A percentile compares a stretch with the other conserved stretches of the same genome.
Conservation (phyloP, 2,797 vertebrate species). For the Sebastolobus alascanus region DNA sequence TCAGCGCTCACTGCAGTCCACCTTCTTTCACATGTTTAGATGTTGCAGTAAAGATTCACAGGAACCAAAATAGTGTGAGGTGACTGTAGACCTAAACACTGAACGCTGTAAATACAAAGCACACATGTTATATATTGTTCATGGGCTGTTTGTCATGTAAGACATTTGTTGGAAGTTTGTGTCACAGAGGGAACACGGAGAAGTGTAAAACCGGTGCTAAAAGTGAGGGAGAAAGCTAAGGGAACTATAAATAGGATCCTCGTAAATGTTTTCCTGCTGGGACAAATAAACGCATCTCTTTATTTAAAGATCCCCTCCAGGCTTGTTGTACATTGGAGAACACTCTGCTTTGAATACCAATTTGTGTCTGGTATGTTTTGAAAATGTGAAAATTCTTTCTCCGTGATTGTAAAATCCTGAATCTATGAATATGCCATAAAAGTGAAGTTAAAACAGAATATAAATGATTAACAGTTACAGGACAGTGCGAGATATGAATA, state of each 20-base stretch:
- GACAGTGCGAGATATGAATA: background rate
- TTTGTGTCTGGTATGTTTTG: background rate
- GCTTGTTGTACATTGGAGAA: background rate
- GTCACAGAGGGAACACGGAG: background rate
- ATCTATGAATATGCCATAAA: background rate
- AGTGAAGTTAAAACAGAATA: background rate
- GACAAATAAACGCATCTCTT: background rate
- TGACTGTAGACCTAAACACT: background rate
- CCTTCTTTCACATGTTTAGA: background rate
- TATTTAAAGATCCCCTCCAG: background rate
- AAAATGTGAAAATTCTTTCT: background rate
- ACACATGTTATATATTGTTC: background rate
- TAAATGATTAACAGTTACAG: background rate
- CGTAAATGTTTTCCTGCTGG: background rate
- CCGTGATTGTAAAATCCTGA: background rate
- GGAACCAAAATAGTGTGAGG: background rate
- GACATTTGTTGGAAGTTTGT: background rate
- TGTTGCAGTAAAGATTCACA: background rate
- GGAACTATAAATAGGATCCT: background rate
- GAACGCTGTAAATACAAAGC: background rate
- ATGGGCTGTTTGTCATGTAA: background rate
- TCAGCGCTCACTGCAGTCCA: background rate
- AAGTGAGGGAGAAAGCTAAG: background rate
- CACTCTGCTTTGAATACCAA: slow-evolving; percentile 5
- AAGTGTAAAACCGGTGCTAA: background rate